Evolutionary conservation across 35 echinoderm and acorn worm species (phyloP).

Genomic region (Ptychodera flava): DNA sequence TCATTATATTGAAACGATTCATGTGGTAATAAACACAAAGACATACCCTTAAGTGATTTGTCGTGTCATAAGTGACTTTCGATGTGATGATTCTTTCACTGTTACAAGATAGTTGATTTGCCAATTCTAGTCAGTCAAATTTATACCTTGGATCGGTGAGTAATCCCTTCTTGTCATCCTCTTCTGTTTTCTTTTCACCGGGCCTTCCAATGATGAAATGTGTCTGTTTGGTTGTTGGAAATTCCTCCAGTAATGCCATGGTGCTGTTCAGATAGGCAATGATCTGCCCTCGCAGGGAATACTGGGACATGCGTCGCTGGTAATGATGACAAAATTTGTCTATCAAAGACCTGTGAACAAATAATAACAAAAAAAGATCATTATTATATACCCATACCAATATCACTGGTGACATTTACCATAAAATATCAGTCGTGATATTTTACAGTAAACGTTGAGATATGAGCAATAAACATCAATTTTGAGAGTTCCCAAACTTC

Average conservation of each 20-base stretch:
- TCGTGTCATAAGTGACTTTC: no score
- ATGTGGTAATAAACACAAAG: no score
- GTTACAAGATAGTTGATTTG: no score
- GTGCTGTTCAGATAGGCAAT: slow-evolving; percentile 88
- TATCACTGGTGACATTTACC: no score
- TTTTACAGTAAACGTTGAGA: no score
- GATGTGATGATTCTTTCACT: no score
- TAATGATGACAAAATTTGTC: slow-evolving; percentile 74
- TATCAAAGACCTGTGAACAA: slow-evolving; percentile 53
- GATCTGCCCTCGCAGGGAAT: slow-evolving; percentile 87
- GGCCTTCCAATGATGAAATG: slow-evolving; percentile 72
- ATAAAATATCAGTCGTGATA: no score
- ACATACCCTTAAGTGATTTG: no score
- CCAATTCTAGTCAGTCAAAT: no score
- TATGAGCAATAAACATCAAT: no score
- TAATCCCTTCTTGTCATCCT: slow-evolving; percentile 63
- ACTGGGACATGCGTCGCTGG: slow-evolving; percentile 80
- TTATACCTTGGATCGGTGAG: slow-evolving; percentile 71
- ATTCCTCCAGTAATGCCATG: slow-evolving; percentile 55
- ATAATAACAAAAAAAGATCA: not conserved
- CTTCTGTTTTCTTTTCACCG: slow-evolving; percentile 70
- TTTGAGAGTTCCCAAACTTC: no score
- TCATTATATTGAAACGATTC: not conserved
- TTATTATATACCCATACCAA: no score
- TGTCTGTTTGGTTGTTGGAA: slow-evolving; percentile 39